phyloP scores from a whole-genome alignment of 2,113 vertebrate species.

The Falcunculus frontatus region DNA sequence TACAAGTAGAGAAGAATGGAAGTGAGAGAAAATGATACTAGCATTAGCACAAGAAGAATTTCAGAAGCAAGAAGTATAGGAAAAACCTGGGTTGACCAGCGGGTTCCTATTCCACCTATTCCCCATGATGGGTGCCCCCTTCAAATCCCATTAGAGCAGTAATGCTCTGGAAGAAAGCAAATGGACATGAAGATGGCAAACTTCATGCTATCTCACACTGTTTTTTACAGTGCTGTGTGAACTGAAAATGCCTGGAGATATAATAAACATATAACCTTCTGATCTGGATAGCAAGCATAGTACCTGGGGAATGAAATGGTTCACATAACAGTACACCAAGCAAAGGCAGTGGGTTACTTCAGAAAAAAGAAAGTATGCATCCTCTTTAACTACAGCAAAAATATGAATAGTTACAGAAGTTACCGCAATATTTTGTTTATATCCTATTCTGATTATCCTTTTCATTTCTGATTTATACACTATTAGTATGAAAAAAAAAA shows the following conservation, averaged over 20 bases:
- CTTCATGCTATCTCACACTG: not conserved
- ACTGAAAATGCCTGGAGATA: not conserved
- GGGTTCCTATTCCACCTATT: not conserved
- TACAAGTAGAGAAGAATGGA: not conserved
- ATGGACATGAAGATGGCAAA: not conserved
- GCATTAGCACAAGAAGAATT: not conserved
- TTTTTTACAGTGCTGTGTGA: not conserved
- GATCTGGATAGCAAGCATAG: not conserved
- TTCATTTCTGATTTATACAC: not conserved
- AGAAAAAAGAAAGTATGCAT: not conserved
- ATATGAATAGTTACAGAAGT: not conserved
- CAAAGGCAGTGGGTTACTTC: not conserved
- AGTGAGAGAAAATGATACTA: not conserved
- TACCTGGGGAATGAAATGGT: not conserved
- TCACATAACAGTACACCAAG: not conserved
- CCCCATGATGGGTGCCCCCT: rapidly evolving
- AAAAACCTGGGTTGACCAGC: not conserved
- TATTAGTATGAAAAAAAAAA: not conserved
- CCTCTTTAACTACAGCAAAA: not conserved
- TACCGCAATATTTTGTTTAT: not conserved
- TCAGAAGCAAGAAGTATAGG: not conserved
- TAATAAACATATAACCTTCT: not conserved
- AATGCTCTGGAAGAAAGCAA: not conserved
- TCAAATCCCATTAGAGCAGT: not conserved
- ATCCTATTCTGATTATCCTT: not conserved